Evolutionary conservation across 1,140 invertebrate species (phyloP).

Genomic region (Aphis gossypii): DNA sequence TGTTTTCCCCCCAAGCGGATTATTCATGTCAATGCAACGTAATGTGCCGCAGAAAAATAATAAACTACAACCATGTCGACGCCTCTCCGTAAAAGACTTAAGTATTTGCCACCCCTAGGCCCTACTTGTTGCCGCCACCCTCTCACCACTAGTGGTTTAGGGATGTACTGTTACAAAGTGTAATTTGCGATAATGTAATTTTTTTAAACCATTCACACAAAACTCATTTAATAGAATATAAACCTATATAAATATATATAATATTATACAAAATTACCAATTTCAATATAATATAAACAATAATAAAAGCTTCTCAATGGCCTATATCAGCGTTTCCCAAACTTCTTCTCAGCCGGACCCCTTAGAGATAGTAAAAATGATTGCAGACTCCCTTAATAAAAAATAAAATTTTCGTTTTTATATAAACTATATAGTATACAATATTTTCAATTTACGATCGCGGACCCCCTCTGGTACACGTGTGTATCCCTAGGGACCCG

Average conservation of each 20-base stretch:
- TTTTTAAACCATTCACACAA: neutral
- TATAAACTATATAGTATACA: too few relatives aligned
- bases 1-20: neutral
- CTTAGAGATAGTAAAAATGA: too few relatives aligned
- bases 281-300: neutral
- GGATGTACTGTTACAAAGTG: neutral
- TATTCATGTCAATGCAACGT: constrained; percentile 13
- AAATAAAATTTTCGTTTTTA: too few relatives aligned
- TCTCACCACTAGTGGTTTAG: neutral
- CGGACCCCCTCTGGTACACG: too few relatives aligned
- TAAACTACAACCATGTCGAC: neutral
- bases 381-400: too few relatives aligned
- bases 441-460: too few relatives aligned
- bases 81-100: neutral
- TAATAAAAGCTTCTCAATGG: too few relatives aligned
- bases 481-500: too few relatives aligned
- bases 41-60: neutral
- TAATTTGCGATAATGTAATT: neutral
- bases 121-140: neutral
- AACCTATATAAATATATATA: neutral
- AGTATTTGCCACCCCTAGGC: neutral
- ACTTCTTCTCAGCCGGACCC: too few relatives aligned
- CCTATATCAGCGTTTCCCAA: too few relatives aligned
- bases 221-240: neutral
- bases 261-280: neutral